A percentile compares a stretch with the other conserved stretches of the same genome.
Evolutionary conservation across 2,797 vertebrate genomes (phyloP).

Genomic region (Sarcoramphus papa): DNA sequence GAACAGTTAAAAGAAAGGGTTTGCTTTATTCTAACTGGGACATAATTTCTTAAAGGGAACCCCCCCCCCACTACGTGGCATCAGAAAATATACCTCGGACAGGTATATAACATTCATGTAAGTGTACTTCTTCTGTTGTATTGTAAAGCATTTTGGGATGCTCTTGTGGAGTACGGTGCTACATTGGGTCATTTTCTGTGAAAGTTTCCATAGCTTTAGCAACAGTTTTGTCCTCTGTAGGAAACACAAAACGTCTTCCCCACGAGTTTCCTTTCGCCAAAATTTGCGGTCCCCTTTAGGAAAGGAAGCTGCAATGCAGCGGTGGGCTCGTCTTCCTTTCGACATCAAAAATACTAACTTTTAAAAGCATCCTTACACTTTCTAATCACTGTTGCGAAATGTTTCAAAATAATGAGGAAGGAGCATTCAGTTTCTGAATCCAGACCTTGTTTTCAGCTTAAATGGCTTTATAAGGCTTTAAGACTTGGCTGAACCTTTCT

Average conservation of each 20-base stretch:
- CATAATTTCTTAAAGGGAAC: constrained; percentile 48
- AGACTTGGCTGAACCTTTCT: background rate
- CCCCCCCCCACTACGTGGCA: constrained; percentile 38
- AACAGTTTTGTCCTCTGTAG: background rate
- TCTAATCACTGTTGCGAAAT: background rate
- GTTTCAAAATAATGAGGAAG: background rate
- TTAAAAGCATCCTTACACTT: background rate
- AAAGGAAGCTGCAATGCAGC: background rate
- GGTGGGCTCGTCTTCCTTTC: background rate
- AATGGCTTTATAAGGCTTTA: background rate
- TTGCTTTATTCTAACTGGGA: constrained; percentile 71
- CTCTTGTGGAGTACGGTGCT: constrained; percentile 38
- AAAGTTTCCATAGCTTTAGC: constrained; percentile 45
- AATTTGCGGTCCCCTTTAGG: background rate
- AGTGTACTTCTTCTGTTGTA: constrained; percentile 11
- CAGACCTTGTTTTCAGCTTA: background rate
- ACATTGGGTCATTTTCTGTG: background rate
- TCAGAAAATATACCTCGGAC: background rate
- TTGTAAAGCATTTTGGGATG: background rate
- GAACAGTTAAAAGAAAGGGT: constrained; percentile 48
- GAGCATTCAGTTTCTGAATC: background rate
- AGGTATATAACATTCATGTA: background rate
- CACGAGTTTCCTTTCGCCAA: background rate
- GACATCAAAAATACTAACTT: background rate
- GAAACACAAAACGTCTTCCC: background rate